Percentiles rank a stretch among this genome's conserved stretches.
Conservation (phyloP, 2,113 vertebrate genomes). For the Chamaetylas fuelleborni region DNA sequence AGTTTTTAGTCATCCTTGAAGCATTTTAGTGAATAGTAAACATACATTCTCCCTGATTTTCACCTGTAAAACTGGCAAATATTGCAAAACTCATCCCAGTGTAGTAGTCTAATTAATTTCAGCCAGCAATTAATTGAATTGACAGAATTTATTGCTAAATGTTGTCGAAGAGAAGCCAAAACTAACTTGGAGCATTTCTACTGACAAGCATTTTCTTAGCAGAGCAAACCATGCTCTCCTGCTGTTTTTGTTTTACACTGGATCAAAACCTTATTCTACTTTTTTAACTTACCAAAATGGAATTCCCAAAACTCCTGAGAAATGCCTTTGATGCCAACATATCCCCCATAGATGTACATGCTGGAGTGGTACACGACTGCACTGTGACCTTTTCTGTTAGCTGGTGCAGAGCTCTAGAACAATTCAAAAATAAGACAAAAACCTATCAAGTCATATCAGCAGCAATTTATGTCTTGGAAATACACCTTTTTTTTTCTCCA, state of each 20-base stretch:
- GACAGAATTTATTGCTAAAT: not conserved
- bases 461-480: not conserved
- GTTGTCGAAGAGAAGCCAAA: not conserved
- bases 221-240: not conserved
- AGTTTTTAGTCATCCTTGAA: not conserved
- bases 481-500: not conserved
- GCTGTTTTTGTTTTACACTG: not conserved
- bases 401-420: slow-evolving; percentile 62
- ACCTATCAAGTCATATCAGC: not conserved
- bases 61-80: not conserved
- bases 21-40: not conserved
- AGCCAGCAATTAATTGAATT: not conserved
- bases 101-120: not conserved
- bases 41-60: not conserved
- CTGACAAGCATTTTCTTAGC: not conserved
- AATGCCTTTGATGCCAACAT: slow-evolving; percentile 81
- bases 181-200: not conserved
- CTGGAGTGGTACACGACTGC: slow-evolving; percentile 74
- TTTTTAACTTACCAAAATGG: slow-evolving; percentile 73
- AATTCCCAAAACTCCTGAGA: slow-evolving; percentile 86
- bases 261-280: not conserved
- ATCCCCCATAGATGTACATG: slow-evolving; percentile 86
- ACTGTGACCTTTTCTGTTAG: slow-evolving; percentile 85
- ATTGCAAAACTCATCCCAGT: not conserved
- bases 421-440: not conserved